Base-by-base conservation (phyloP, 2,113 vertebrate species). In the Nycticryphes semicollaris region DNA sequence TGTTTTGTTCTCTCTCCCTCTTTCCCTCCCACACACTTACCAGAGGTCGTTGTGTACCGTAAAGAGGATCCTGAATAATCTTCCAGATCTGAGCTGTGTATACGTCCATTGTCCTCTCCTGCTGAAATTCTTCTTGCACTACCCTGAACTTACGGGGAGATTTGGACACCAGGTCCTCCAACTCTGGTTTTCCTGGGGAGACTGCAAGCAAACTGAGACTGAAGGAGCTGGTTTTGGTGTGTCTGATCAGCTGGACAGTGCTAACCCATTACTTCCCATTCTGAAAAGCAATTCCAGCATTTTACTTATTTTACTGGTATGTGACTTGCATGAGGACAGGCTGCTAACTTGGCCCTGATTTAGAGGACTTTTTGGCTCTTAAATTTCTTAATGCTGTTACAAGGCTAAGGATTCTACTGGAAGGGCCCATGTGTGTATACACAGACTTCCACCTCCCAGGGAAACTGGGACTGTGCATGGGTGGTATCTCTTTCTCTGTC, bases 271-370 rank as follows among this genome's bases (percentile, higher is more conserved):
- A 22, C 96, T 99, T 93, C 89, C 94, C 93, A 97, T 99, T 77
- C 95, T 99, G 85, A 97, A 98, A 85, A 98, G 93, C 87, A 97
- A 98, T 81, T 98, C 98, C 72, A 97, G 98, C 74, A 93, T 98
- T 89, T 93, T 98, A 39, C 94, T 99, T 80, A 98, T 97, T 84
- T 98, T 99, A 94, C 97, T 99, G 98, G 99, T 99, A 98, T 88
- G 98, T 97, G 53, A 69, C 70, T 95, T 90, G 75, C 73, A 74
- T 27, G 64, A 48, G 15, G 47, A 83, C 1, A 6, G 30, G 13
- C 45, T 88, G 25, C 35, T 64, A 10, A 62, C 30, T 35, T 90
- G 73, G 27, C 43, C 12, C 15, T 59, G 25, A 28, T 87, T 74
- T 45, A 23, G 41, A n/a, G 67, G 45, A 4, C 6, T 68, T 84